These are phyloP conservation scores for Nymphalis polychloros DNA, from an alignment of 2,888 invertebrate genomes.

Conservation along the genomic window DNA sequence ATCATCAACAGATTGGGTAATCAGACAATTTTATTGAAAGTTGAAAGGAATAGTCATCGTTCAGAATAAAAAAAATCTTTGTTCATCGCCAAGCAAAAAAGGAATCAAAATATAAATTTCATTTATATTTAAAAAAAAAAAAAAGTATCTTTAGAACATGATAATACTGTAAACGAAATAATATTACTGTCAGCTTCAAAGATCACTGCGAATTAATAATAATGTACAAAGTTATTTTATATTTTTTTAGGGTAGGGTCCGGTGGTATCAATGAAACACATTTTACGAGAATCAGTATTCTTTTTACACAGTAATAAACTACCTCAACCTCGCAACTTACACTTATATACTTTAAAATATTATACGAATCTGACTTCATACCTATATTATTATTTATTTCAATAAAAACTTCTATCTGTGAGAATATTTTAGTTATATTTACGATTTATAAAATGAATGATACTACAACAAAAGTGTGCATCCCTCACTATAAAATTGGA, in stretches of 20 bases:
- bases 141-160: no score
- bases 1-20: no score
- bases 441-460: slow-evolving; percentile 62
- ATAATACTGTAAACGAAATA: no score
- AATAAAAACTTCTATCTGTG: slow-evolving; percentile 70
- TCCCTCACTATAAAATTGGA: slow-evolving; percentile 62
- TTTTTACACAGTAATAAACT: slow-evolving; percentile 75
- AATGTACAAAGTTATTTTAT: no score
- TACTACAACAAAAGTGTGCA: slow-evolving; percentile 63
- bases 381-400: slow-evolving; percentile 61
- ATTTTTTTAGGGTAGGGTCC: not conserved
- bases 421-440: slow-evolving; percentile 59
- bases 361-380: slow-evolving; percentile 78
- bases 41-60: no score
- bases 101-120: no score
- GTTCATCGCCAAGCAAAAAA: no score
- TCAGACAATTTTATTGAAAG: no score
- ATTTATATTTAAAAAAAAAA: no score
- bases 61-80: no score
- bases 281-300: slow-evolving; percentile 70
- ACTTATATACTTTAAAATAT: slow-evolving; percentile 74
- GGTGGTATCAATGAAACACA: slow-evolving; percentile 40
- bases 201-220: no score
- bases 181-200: no score
- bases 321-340: slow-evolving; percentile 68